phyloP scores from a whole-genome alignment of 2,888 invertebrate species.

The Eulithis testata region DNA sequence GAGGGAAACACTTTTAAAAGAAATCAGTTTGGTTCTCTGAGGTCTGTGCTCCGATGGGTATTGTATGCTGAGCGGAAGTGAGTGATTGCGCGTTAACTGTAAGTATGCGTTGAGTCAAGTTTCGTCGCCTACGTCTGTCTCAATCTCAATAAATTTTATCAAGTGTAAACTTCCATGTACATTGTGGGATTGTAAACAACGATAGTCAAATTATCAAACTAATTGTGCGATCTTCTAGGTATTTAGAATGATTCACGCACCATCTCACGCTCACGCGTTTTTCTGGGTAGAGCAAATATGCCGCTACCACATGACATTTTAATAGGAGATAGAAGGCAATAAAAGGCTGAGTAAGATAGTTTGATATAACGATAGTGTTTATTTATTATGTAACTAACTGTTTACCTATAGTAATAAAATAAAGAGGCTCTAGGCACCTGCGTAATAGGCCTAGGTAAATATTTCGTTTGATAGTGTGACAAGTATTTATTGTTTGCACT shows the following conservation, averaged over 20 bases:
- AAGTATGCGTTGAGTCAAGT: slow-evolving; percentile 57
- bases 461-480: no score
- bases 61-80: slow-evolving; percentile 58
- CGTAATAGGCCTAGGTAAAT: no score
- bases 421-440: no score
- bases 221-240: slow-evolving; percentile 35
- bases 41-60: slow-evolving; percentile 33
- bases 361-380: not conserved
- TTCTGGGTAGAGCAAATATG: slow-evolving; percentile 7
- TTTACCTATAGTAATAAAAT: no score
- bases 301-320: slow-evolving; percentile 14
- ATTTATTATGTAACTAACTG: no score
- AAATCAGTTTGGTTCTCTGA: slow-evolving; percentile 25
- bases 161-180: slow-evolving; percentile 44
- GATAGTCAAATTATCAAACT: slow-evolving; percentile 34
- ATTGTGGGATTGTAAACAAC: slow-evolving; percentile 45
- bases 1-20: not conserved
- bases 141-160: slow-evolving; percentile 49
- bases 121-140: slow-evolving; percentile 49
- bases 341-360: not conserved
- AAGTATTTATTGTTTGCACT: no score
- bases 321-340: slow-evolving; percentile 7
- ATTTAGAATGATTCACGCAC: slow-evolving; percentile 17
- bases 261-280: not conserved
- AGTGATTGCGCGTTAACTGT: slow-evolving; percentile 56